These are phyloP conservation scores for Girardinichthys multiradiatus DNA, from an alignment of 2,113 vertebrate species.

Conservation along the genomic window DNA sequence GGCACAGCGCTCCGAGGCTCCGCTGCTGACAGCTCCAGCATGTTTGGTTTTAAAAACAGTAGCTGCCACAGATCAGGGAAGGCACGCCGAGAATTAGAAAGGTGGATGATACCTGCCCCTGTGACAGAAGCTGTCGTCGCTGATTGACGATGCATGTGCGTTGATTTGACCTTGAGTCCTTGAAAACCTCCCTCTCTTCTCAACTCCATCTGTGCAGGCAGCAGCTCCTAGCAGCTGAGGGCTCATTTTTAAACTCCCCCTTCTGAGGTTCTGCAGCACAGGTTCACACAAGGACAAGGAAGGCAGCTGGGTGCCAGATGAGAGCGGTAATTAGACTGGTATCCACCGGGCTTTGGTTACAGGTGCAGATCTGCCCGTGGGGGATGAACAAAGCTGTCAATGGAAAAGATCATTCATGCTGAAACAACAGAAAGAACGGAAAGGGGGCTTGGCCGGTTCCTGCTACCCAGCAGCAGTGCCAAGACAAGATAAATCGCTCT, in stretches of 20 bases:
- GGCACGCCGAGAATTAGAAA: slow-evolving; percentile 54
- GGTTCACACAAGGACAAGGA: slow-evolving; percentile 61
- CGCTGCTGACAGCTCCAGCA: slow-evolving; percentile 47
- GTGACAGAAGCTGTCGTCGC: slow-evolving; percentile 41
- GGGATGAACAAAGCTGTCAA: slow-evolving; percentile 74
- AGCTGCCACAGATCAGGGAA: slow-evolving; percentile 42
- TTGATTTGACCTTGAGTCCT: slow-evolving; percentile 43
- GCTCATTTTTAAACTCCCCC: slow-evolving; percentile 50
- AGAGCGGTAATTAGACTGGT: slow-evolving; percentile 71
- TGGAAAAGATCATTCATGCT: slow-evolving; percentile 72
- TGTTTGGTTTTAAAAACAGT: slow-evolving; percentile 55
- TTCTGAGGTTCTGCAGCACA: slow-evolving; percentile 31
- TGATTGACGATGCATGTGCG: slow-evolving; percentile 9
- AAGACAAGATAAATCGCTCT: slow-evolving; percentile 66
- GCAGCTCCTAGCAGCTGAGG: slow-evolving; percentile 12
- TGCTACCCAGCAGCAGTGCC: slow-evolving; percentile 39
- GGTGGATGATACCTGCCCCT: slow-evolving; percentile 53
- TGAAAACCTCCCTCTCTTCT: background rate
- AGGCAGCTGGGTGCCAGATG: slow-evolving; percentile 72
- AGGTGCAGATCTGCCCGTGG: slow-evolving; percentile 68
- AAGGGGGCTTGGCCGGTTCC: slow-evolving; percentile 27
- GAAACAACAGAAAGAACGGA: slow-evolving; percentile 64
- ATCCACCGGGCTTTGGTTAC: slow-evolving; percentile 74
- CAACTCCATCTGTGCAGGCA: background rate
- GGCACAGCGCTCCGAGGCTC: slow-evolving; percentile 1